phyloP scores from a whole-genome alignment of 2,113 vertebrate species.

The Acrocephalus kingi region DNA sequence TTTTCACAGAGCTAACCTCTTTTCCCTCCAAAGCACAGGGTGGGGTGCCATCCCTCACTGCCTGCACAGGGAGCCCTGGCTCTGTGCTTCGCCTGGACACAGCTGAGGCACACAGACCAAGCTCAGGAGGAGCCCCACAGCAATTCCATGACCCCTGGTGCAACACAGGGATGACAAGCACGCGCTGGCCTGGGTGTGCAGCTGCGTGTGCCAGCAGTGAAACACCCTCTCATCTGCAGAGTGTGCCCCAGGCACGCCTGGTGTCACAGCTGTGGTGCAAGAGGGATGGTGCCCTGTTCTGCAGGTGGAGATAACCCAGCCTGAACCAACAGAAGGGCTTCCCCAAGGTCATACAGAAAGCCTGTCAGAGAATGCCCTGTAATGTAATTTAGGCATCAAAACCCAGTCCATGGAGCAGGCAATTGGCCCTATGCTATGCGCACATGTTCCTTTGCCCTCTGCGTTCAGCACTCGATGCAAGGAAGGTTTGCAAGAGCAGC shows the following conservation, averaged over 20 bases:
- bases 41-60: neutral
- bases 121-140: neutral
- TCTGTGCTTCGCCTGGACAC: neutral
- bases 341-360: neutral
- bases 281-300: neutral
- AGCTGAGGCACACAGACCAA: fast-evolving
- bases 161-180: neutral
- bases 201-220: neutral
- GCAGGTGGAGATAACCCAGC: neutral
- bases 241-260: fast-evolving
- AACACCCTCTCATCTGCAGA: neutral
- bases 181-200: neutral
- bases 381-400: neutral
- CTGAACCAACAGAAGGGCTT: neutral
- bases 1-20: neutral
- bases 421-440: neutral
- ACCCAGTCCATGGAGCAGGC: neutral
- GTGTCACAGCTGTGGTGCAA: fast-evolving
- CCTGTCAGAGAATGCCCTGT: neutral
- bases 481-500: neutral
- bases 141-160: fast-evolving
- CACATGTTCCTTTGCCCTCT: neutral
- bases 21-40: neutral
- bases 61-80: fast-evolving
- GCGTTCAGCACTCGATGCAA: fast-evolving